Base-by-base conservation (phyloP, 37 sponge, comb jelly and placozoan genomes). In the Spongilla lacustris region DNA sequence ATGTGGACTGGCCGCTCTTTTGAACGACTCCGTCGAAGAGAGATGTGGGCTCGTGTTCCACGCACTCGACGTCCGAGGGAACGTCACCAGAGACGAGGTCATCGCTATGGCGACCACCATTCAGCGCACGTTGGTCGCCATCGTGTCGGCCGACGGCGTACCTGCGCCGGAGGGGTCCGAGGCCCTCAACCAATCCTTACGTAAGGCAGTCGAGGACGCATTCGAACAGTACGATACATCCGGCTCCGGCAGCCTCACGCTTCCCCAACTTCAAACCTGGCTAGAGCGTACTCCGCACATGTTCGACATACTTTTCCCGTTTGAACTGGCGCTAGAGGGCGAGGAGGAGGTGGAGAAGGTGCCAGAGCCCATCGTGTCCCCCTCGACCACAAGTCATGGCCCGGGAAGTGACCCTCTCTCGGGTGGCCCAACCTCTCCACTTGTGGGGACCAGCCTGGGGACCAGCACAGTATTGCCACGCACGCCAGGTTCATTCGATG, bases 221-320 rank as follows among this genome's bases (percentile, higher is more conserved):
- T 97, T 97, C 85, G 28, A 35, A 8, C 82, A 92, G 50, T 97
- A 95, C 88, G 97, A 97, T 81, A 90, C 95, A 68, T 83, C 89
- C n/a, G 48, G 88, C 26, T 90, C 91, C 67, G 96, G 93, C 25
- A 97, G 90, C 41, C 93, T 97, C 28, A 81, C 91, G 24, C 91
- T 91, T 17, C 25, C 76, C 48, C 93, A 97, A 81, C 95, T 97
- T 90, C 93, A 97, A 89, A 87, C 88, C 37, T 97, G 97, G 97
- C 41, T 97, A 76, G 81, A 88, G 49, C 67, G 83, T 1, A 94
- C 95, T 66, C 95, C 97, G 22, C 50, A 92, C 66, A 48, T 97
- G n/a, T 67, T 97, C 73, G 91, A 97, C 41, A 75, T 74, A 22
- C 82, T 95, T 28, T 81, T 88, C 28, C 83, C 83, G 31, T 34